Conservation (phyloP, 2,888 invertebrate genomes). For the Ormyrus pomaceus region DNA sequence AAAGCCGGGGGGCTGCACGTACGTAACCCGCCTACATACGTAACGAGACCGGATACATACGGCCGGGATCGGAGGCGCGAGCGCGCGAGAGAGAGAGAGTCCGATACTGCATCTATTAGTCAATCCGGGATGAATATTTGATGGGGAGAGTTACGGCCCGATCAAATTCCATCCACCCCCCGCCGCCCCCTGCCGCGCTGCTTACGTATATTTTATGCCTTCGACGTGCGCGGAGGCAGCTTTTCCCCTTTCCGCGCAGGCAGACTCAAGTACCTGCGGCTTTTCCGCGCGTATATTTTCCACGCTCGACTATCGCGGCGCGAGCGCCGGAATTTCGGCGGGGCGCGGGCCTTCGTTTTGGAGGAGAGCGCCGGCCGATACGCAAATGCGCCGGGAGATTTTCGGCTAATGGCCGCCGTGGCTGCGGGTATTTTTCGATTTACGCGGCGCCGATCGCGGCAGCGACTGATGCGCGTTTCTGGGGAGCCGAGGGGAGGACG, state of each 20-base stretch:
- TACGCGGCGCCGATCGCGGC: no score
- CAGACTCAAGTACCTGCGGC: not conserved
- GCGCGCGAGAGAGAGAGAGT: conserved; percentile 18
- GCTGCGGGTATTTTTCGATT: no score
- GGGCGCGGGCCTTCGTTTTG: not conserved
- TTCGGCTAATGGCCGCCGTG: no score
- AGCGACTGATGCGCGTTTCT: no score
- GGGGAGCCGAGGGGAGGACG: no score
- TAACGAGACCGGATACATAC: conserved; percentile 32
- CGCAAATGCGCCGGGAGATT: no score
- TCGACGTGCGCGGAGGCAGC: not conserved
- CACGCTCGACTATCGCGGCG: not conserved
- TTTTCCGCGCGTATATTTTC: conserved; percentile 38
- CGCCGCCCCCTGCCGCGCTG: not conserved
- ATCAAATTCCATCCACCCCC: conserved; percentile 63
- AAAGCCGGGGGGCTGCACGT: not conserved
- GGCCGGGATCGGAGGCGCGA: not conserved
- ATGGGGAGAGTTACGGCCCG: conserved; percentile 66
- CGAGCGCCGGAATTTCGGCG: not conserved
- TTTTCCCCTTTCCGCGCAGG: not conserved
- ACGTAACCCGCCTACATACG: conserved; percentile 36
- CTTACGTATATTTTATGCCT: not conserved
- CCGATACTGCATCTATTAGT: conserved; percentile 66
- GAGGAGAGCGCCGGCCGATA: not conserved
- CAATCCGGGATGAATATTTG: conserved; percentile 69